Conservation (phyloP, 2,113 vertebrate species). For the Crotalus viridis region DNA sequence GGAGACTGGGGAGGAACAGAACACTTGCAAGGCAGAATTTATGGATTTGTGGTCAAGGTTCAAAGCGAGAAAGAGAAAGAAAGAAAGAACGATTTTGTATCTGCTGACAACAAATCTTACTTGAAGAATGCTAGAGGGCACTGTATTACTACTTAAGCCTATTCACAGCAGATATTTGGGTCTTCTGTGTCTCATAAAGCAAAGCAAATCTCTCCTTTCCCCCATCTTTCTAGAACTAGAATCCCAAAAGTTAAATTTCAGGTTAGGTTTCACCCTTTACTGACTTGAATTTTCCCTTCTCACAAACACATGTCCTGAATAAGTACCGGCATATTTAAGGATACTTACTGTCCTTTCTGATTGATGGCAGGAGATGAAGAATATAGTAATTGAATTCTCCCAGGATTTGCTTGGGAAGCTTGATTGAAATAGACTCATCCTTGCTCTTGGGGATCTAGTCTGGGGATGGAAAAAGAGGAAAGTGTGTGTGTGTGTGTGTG, state of each 20-base stretch:
- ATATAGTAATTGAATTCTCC: neutral
- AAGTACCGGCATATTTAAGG: neutral
- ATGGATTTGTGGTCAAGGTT: neutral
- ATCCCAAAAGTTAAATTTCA: accelerated
- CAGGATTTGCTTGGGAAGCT: neutral
- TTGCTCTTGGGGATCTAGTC: no score
- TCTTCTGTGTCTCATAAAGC: accelerated
- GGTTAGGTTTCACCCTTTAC: neutral
- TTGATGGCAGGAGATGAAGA: neutral
- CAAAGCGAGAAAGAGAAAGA: neutral
- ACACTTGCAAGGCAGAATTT: neutral
- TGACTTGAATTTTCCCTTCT: neutral
- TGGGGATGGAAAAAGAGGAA: neutral
- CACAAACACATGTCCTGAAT: neutral
- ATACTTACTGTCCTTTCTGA: no score
- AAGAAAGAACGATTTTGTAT: conserved; percentile 21
- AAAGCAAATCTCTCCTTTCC: neutral
- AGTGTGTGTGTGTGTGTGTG: no score
- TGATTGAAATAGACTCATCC: neutral
- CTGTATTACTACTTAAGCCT: neutral
- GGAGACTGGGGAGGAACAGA: neutral
- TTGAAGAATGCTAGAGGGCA: neutral
- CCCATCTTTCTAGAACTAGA: neutral
- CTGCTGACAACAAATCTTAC: neutral
- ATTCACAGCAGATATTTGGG: accelerated